Conservation (phyloP, 2,888 invertebrate species). For the Lochmaea crataegi region DNA sequence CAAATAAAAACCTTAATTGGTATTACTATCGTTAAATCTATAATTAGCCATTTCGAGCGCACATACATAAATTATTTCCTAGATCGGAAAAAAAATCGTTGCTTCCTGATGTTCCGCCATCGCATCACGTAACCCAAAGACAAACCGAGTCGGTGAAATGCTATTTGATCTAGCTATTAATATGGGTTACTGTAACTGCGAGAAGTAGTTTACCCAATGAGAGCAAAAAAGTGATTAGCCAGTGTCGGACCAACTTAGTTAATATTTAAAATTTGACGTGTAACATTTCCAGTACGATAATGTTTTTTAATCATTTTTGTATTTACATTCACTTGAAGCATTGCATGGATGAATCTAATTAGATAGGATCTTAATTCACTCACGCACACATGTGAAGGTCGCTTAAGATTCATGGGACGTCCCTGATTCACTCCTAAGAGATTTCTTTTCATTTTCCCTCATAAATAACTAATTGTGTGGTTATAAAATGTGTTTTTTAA, state of each 20-base stretch:
- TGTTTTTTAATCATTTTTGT: too few species aligned
- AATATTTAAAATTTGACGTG: too few species aligned
- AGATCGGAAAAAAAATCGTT: conserved; percentile 12
- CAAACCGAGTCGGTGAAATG: conserved; percentile 9
- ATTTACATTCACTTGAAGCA: too few species aligned
- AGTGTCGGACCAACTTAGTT: not conserved
- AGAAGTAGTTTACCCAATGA: not conserved
- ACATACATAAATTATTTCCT: conserved; percentile 20
- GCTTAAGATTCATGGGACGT: too few species aligned
- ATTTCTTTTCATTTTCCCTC: too few species aligned
- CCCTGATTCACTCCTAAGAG: too few species aligned
- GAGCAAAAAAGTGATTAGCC: not conserved
- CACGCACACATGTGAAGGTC: too few species aligned
- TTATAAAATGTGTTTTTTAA: too few species aligned
- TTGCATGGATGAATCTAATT: too few species aligned
- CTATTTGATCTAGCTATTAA: conserved; percentile 19
- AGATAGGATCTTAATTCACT: too few species aligned
- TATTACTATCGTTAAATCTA: not conserved
- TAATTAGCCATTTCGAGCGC: conserved; percentile 14
- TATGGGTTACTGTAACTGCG: conserved; percentile 18
- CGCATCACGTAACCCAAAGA: not conserved
- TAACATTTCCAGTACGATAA: too few species aligned
- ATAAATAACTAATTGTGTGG: too few species aligned
- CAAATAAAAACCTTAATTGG: conserved; percentile 12
- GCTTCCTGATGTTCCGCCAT: conserved; percentile 16